These are phyloP conservation scores for Onychomys leucogaster DNA, from an alignment of 2,797 vertebrate genomes.

Conservation along the genomic window DNA sequence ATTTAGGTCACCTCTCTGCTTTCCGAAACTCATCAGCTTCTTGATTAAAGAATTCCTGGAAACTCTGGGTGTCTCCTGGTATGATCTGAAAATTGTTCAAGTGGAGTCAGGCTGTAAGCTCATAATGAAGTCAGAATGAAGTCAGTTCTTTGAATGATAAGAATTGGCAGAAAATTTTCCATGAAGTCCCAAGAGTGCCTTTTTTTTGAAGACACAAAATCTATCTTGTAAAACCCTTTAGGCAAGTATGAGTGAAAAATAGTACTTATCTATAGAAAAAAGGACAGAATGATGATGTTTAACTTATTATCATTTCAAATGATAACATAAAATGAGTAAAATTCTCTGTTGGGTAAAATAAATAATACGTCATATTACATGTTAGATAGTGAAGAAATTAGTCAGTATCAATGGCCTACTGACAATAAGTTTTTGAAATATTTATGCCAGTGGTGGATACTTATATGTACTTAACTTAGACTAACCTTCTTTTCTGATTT, in stretches of 20 bases:
- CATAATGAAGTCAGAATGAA: neutral
- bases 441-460: neutral
- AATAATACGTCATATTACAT: neutral
- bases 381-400: neutral
- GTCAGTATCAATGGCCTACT: neutral
- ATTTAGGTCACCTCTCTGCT: neutral
- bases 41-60: neutral
- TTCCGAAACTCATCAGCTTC: neutral
- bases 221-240: neutral
- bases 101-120: neutral
- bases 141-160: neutral
- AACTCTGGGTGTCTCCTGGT: neutral
- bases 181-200: neutral
- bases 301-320: neutral
- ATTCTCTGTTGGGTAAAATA: neutral
- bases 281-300: neutral
- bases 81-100: neutral
- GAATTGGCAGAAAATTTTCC: neutral
- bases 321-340: neutral
- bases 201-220: neutral
- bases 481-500: neutral
- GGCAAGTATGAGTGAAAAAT: neutral
- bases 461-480: neutral
- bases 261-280: neutral
- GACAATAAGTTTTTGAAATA: neutral